phyloP scores from a whole-genome alignment of 2,113 vertebrate genomes.

The Neoarius graeffei region DNA sequence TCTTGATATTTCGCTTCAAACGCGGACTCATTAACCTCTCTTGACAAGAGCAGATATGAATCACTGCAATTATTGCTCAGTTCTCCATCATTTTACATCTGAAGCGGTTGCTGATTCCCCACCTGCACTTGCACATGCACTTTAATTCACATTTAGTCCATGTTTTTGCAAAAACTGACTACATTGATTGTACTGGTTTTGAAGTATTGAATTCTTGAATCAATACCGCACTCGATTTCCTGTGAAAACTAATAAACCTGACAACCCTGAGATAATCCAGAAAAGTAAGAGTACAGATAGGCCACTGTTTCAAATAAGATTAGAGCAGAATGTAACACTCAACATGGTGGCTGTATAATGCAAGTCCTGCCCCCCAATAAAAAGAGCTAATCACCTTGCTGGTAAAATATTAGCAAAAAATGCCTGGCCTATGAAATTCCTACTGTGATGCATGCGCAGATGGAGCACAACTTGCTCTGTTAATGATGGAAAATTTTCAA shows the following conservation, averaged over 20 bases:
- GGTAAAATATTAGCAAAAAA: not conserved
- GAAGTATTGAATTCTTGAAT: not conserved
- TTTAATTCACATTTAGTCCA: not conserved
- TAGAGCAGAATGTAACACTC: too few species aligned
- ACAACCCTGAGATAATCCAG: not conserved
- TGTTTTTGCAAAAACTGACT: not conserved
- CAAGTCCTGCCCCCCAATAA: too few species aligned
- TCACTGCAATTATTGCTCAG: not conserved
- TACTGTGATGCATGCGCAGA: too few species aligned
- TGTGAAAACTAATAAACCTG: not conserved
- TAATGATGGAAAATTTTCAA: too few species aligned
- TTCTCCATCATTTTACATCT: not conserved
- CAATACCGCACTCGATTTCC: not conserved
- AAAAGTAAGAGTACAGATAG: not conserved
- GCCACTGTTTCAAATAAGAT: not conserved
- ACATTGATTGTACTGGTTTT: not conserved
- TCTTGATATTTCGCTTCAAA: not conserved
- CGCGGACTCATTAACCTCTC: not conserved
- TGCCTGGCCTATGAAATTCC: too few species aligned
- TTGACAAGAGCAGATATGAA: not conserved
- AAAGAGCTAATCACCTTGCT: not conserved
- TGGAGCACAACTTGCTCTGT: too few species aligned
- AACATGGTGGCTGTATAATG: too few species aligned
- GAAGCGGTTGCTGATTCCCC: not conserved
- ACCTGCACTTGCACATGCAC: not conserved